phyloP scores from a whole-genome alignment of 2,113 vertebrate genomes.

The Apodemus sylvaticus region DNA sequence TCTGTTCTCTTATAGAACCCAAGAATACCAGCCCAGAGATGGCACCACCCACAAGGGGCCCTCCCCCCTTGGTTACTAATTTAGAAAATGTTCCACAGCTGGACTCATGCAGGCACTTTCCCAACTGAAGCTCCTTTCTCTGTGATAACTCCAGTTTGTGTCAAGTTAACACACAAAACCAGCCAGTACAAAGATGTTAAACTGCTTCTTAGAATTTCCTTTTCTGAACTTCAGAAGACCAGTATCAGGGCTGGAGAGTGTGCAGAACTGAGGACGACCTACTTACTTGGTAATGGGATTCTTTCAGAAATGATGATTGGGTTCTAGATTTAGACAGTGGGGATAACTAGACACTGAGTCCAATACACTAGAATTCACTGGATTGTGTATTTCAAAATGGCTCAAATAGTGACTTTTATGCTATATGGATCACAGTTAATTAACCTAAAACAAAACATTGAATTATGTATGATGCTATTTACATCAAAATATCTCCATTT shows the following conservation, averaged over 20 bases:
- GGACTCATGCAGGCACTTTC: too few relatives aligned
- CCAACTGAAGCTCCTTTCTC: too few relatives aligned
- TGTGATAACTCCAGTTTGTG: too few relatives aligned
- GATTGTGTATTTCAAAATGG: not conserved
- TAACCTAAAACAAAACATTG: not conserved
- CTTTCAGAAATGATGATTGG: not conserved
- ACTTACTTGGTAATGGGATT: not conserved
- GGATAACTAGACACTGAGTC: not conserved
- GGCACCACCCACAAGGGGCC: too few relatives aligned
- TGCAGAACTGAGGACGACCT: not conserved
- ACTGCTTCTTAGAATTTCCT: not conserved
- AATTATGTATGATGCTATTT: not conserved
- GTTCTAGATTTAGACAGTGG: not conserved
- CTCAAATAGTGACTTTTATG: conserved; percentile 17
- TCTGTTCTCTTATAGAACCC: too few relatives aligned
- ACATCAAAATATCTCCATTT: not conserved
- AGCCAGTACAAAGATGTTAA: too few relatives aligned
- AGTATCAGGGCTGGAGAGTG: not conserved
- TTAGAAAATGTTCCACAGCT: too few relatives aligned
- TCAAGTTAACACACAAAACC: too few relatives aligned
- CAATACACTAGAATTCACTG: not conserved
- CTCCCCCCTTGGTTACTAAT: too few relatives aligned
- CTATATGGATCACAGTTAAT: not conserved
- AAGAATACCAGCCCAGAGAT: too few relatives aligned
- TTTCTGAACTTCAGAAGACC: not conserved